phyloP scores from a whole-genome alignment of 2,113 vertebrate species.

The Poicephalus meyeri region DNA sequence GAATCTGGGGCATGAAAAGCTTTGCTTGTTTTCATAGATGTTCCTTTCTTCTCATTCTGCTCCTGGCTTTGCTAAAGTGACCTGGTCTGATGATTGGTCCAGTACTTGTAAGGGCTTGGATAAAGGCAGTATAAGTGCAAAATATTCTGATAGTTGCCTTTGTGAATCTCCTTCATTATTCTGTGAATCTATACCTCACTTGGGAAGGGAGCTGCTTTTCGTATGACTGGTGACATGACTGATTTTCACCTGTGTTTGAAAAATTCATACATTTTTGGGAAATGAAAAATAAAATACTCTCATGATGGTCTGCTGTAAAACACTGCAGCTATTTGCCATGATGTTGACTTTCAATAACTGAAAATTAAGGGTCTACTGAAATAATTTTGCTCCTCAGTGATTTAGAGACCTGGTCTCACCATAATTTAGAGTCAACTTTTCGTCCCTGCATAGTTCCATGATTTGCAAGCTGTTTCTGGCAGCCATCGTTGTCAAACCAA shows the following conservation, averaged over 20 bases:
- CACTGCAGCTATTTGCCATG: constrained; percentile 50
- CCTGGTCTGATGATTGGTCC: background rate
- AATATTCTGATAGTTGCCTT: background rate
- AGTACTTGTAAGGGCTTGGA: background rate
- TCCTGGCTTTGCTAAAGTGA: background rate
- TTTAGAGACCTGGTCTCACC: constrained; percentile 70
- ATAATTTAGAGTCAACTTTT: constrained; percentile 77
- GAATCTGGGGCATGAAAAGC: background rate
- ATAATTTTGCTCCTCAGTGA: constrained; percentile 71
- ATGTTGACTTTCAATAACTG: constrained; percentile 71
- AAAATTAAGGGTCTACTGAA: constrained; percentile 73
- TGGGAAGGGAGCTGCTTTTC: background rate
- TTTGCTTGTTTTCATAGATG: background rate
- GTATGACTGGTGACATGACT: constrained; percentile 8
- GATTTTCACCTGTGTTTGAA: constrained; percentile 41
- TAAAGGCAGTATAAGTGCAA: background rate
- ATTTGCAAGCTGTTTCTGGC: constrained; percentile 79
- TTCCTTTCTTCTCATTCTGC: background rate
- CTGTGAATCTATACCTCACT: background rate
- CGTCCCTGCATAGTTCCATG: constrained; percentile 53
- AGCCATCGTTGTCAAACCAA: constrained; percentile 60
- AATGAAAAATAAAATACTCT: constrained; percentile 63
- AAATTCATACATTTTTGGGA: constrained; percentile 57
- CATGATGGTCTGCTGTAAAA: constrained; percentile 58
- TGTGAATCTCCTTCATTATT: constrained; percentile 7